Evolutionary conservation across 2,113 vertebrate species (phyloP).

Genomic region (Podiceps cristatus): DNA sequence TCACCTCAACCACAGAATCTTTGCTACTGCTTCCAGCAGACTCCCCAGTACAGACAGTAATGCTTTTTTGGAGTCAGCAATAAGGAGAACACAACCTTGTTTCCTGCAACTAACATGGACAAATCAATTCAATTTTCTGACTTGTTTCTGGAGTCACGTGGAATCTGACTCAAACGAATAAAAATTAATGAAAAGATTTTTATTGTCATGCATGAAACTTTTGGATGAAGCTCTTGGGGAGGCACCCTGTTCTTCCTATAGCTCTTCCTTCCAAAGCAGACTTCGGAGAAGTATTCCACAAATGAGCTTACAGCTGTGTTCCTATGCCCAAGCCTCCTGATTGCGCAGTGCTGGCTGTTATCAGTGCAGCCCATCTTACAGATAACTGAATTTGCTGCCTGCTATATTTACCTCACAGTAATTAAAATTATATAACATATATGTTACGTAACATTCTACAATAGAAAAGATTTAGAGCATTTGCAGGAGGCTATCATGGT

Average conservation of each 20-base stretch:
- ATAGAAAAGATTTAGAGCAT: not conserved
- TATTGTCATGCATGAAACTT: not conserved
- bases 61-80: not conserved
- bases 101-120: not conserved
- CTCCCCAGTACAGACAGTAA: not conserved
- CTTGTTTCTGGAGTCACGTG: not conserved
- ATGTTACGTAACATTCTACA: slow-evolving; percentile 14
- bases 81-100: not conserved
- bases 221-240: not conserved
- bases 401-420: not conserved
- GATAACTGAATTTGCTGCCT: slow-evolving; percentile 17
- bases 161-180: not conserved
- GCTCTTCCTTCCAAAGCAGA: not conserved
- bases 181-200: not conserved
- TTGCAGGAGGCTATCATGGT: not conserved
- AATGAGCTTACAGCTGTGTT: not conserved
- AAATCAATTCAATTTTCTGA: not conserved
- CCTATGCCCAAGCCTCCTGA: not conserved
- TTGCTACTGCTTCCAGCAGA: not conserved
- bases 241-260: not conserved
- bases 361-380: not conserved
- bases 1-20: not conserved
- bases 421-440: slow-evolving; percentile 56
- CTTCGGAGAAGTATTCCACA: not conserved
- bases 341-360: not conserved